phyloP scores from a whole-genome alignment of 2,797 vertebrate species.

The Erpetoichthys calabaricus region DNA sequence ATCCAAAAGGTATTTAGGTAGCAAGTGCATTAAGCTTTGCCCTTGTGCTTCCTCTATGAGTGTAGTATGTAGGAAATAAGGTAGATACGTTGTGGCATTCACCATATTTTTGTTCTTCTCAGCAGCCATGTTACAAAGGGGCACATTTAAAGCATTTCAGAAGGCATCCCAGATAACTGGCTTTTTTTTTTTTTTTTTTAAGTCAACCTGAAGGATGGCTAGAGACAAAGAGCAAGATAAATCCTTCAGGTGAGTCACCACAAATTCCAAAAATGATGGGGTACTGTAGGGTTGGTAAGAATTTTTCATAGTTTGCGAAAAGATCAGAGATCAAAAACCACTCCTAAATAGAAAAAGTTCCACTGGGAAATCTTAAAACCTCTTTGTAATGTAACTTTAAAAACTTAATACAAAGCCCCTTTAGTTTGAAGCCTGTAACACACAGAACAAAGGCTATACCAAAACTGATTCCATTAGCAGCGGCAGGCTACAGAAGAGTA shows the following conservation, averaged over 20 bases:
- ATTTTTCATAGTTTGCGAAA: constrained; percentile 63
- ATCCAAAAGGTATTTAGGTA: constrained; percentile 81
- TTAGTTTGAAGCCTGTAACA: constrained; percentile 64
- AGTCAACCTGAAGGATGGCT: constrained; percentile 43
- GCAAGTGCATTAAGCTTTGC: constrained; percentile 62
- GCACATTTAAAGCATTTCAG: constrained; percentile 52
- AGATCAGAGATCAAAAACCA: constrained; percentile 76
- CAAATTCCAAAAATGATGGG: constrained; percentile 61
- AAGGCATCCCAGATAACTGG: constrained; percentile 38
- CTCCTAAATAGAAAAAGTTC: constrained; percentile 67
- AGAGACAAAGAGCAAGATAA: constrained; percentile 50
- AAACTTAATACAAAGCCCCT: constrained; percentile 78
- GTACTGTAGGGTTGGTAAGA: constrained; percentile 58
- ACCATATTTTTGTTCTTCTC: constrained; percentile 58
- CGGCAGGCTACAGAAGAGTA: constrained; percentile 43
- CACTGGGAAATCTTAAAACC: constrained; percentile 74
- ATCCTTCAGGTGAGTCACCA: constrained; percentile 66
- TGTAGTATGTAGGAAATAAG: constrained; percentile 67
- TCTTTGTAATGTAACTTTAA: constrained; percentile 85
- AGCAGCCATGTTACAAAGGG: constrained; percentile 56
- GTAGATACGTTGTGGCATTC: constrained; percentile 64
- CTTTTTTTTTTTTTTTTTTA: constrained; percentile 32
- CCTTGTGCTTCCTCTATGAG: constrained; percentile 52
- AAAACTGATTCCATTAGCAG: constrained; percentile 58
- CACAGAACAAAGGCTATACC: constrained; percentile 55